These are phyloP conservation scores for Taeniopygia guttata DNA, from an alignment of 2,797 vertebrate species.

Conservation along the genomic window DNA sequence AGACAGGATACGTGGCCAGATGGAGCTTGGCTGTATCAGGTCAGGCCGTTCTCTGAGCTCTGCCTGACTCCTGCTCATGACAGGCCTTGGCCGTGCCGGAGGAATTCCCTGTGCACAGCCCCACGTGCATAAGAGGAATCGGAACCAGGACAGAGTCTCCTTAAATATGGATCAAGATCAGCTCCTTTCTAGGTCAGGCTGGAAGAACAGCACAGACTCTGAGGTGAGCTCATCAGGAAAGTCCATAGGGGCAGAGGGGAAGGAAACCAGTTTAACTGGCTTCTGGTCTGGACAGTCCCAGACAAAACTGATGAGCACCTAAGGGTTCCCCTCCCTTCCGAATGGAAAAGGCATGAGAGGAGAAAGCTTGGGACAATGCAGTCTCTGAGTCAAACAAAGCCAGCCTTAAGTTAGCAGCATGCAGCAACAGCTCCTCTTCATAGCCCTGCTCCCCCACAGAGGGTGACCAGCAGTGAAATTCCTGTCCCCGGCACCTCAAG, in stretches of 20 bases:
- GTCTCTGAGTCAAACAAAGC: not conserved
- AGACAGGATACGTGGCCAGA: not conserved
- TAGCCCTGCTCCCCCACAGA: not conserved
- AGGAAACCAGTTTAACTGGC: not conserved
- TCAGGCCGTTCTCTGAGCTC: not conserved
- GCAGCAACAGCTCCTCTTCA: not conserved
- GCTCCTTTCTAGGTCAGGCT: constrained; percentile 43
- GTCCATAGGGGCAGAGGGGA: not conserved
- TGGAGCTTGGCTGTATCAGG: not conserved
- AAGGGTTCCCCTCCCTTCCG: not conserved
- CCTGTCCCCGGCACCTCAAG: fast-evolving
- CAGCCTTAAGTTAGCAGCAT: fast-evolving
- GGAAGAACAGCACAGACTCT: not conserved
- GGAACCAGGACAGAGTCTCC: constrained; percentile 30
- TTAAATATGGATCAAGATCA: not conserved
- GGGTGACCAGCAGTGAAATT: not conserved
- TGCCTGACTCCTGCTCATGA: not conserved
- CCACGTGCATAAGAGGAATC: not conserved
- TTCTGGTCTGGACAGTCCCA: not conserved
- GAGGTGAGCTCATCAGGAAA: not conserved
- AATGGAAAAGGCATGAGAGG: not conserved
- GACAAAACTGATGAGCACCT: not conserved
- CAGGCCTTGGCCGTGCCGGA: fast-evolving
- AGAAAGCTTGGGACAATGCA: fast-evolving
- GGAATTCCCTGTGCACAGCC: not conserved